Conservation (phyloP, 2,888 invertebrate species). For the Bugula neritina region DNA sequence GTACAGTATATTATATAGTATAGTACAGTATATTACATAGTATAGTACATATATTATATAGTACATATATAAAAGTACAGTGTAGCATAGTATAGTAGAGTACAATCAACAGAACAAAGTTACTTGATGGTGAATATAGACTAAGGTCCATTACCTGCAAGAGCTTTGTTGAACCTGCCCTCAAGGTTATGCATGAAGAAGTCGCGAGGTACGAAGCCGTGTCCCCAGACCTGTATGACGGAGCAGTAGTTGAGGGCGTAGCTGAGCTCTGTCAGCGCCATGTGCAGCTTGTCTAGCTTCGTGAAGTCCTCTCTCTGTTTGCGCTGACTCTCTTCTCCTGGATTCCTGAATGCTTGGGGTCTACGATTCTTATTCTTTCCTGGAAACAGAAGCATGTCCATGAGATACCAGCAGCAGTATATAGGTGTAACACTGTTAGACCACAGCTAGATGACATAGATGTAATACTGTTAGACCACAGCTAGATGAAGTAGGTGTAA, state of each 20-base stretch:
- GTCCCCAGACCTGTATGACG: constrained; percentile 96
- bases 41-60: no score
- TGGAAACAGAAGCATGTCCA: no score
- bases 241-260: constrained; percentile 94
- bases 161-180: constrained; percentile 58
- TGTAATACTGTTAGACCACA: background rate
- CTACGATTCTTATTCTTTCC: constrained; percentile 54
- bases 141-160: constrained; percentile 28
- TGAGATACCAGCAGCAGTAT: no score
- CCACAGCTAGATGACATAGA: background rate
- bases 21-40: no score
- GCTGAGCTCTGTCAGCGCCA: constrained; percentile 95
- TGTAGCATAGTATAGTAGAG: no score
- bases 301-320: constrained; percentile 93
- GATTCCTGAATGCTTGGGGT: constrained; percentile 73
- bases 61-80: no score
- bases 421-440: no score
- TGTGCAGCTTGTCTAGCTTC: constrained; percentile 92
- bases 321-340: constrained; percentile 90
- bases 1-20: no score
- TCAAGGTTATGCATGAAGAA: constrained; percentile 95
- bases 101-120: no score
- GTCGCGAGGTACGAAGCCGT: constrained; percentile 95
- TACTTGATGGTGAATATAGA: no score
- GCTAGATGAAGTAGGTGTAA: background rate